Base-by-base conservation (phyloP, 2,797 vertebrate species). In the Acipenser ruthenus region DNA sequence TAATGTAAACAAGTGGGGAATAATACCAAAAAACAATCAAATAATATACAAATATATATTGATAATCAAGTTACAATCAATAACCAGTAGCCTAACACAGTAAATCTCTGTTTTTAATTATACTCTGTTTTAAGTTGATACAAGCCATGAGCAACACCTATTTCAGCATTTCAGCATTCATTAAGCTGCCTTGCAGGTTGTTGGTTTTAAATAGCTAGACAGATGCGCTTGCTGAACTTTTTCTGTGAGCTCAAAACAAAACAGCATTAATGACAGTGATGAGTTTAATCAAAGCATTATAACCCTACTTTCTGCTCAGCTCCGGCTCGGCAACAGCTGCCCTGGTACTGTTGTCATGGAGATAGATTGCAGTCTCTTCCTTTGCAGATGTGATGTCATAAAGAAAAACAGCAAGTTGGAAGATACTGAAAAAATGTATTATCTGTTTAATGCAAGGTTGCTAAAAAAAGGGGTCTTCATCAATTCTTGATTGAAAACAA, bases 261-360 rank as follows among this genome's bases (percentile, higher is more conserved):
- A 62, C 13, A 60, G 11, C 13, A 15, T 60, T 60, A 60, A 37
- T 62, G 60, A 18, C 60, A 8, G 18, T 62, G 59, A 60, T 60
- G 15, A 37, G 15, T 62, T 62, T 62, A 62, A 62, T 62, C 60
- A 62, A 18, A 23, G 18, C 60, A 47, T 37, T 62, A 37, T 37
- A 62, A 37, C 60, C 18, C 11, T 60, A 10, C 53, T 55, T 55
- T 55, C n/a, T 55, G 53, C 10, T n/a, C n/a, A 55, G 9, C 53
- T 55, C 53, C 53, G 4, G 59, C 60, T 62, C 37, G 18, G 60
- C 8, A 62, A 48, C 60, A 62, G 13, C 60, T 62, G 60, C 8
- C 9, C 8, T 10, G 18, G 11, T 23, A 18, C 60, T 3, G 59
- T 60, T 13, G 59, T n/a, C 59, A 12, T 60, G 59, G 59, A 60